phyloP scores from a whole-genome alignment of 2,113 vertebrate genomes.

The Burhinus oedicnemus region DNA sequence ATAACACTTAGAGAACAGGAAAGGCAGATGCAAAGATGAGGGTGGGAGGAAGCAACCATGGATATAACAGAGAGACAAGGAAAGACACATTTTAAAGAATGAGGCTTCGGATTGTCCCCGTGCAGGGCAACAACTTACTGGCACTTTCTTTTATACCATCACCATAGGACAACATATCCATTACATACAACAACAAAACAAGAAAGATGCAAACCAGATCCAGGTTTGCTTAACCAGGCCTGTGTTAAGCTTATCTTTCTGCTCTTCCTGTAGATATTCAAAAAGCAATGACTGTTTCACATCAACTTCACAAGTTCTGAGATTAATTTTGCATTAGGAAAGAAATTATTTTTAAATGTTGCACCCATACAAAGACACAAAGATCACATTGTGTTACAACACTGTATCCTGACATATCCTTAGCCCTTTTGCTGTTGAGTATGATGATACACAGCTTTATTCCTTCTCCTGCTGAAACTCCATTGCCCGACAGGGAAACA shows the following conservation, averaged over 20 bases:
- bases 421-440: background rate
- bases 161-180: background rate
- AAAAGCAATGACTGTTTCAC: background rate
- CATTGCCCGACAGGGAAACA: background rate
- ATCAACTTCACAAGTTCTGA: background rate
- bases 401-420: background rate
- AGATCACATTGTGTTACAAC: background rate
- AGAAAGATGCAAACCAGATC: background rate
- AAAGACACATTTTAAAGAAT: background rate
- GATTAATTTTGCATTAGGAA: background rate
- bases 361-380: background rate
- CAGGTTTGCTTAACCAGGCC: background rate
- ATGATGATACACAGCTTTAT: background rate
- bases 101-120: fast-evolving
- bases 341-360: background rate
- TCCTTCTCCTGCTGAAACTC: background rate
- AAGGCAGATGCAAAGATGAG: background rate
- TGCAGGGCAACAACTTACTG: background rate
- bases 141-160: background rate
- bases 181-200: background rate
- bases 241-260: background rate
- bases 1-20: background rate
- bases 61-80: background rate
- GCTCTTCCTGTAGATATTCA: background rate
- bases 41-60: background rate